Conservation (phyloP, 2,888 invertebrate genomes). For the Drosophila austrosaltans region DNA sequence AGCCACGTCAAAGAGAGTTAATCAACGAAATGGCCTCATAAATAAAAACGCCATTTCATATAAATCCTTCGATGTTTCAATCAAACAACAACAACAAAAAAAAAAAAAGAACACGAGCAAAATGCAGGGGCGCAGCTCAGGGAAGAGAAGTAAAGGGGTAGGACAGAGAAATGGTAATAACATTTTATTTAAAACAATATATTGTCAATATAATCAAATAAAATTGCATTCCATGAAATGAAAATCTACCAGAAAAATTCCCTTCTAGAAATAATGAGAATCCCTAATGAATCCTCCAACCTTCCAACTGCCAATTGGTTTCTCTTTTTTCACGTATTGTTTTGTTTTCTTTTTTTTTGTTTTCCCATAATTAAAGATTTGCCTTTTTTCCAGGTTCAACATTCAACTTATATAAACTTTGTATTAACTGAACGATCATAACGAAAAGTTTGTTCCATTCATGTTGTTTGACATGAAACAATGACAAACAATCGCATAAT, state of each 20-base stretch:
- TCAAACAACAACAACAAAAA: constrained; percentile 53
- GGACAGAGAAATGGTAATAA: not conserved
- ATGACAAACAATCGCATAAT: constrained; percentile 28
- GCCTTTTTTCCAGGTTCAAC: constrained; percentile 25
- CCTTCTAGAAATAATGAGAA: not conserved
- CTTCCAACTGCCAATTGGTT: constrained; percentile 13
- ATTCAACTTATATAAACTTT: constrained; percentile 10
- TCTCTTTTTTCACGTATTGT: too few relatives aligned
- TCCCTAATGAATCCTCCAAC: not conserved
- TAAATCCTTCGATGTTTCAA: constrained; percentile 75
- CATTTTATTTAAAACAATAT: constrained; percentile 47
- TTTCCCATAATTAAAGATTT: constrained; percentile 51
- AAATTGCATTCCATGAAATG: constrained; percentile 43
- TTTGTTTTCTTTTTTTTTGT: too few relatives aligned
- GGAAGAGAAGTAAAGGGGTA: not conserved
- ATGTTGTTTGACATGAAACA: constrained; percentile 32
- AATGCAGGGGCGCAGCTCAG: constrained; percentile 24
- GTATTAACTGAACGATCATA: constrained; percentile 24
- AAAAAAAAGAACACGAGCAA: constrained; percentile 32
- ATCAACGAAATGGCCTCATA: constrained; percentile 77
- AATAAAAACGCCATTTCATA: constrained; percentile 74
- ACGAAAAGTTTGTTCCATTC: constrained; percentile 27
- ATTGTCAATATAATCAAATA: constrained; percentile 60
- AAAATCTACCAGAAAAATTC: not conserved
- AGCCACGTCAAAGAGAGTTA: constrained; percentile 70